Conservation (phyloP, 2,888 invertebrate genomes). For the Cataglyphis livida region DNA sequence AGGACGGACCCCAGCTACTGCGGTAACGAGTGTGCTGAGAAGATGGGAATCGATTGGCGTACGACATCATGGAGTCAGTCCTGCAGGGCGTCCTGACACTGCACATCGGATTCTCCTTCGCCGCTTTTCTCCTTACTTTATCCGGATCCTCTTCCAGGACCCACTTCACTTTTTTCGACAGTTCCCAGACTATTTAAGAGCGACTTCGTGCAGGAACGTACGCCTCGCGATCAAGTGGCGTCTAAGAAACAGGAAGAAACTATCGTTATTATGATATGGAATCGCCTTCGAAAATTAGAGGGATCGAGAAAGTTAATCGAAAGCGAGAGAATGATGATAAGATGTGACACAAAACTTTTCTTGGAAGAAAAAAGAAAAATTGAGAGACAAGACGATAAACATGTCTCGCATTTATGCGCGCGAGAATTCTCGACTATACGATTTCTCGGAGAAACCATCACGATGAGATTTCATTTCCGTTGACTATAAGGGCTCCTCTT, state of each 20-base stretch:
- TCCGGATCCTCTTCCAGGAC: conserved; percentile 46
- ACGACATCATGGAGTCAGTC: conserved; percentile 79
- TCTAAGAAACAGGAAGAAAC: conserved; percentile 57
- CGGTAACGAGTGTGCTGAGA: conserved; percentile 85
- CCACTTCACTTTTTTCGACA: conserved; percentile 47
- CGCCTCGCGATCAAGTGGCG: conserved; percentile 68
- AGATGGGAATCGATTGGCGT: conserved; percentile 84
- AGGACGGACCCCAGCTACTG: conserved; percentile 89
- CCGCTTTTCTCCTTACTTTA: conserved; percentile 23
- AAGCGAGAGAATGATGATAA: conserved; percentile 20
- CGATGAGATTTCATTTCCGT: not conserved
- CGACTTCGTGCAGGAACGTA: conserved; percentile 65
- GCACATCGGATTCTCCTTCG: conserved; percentile 60
- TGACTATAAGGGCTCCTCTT: not conserved
- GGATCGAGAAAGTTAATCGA: conserved; percentile 6
- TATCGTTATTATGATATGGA: conserved; percentile 23
- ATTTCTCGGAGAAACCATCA: conserved; percentile 7
- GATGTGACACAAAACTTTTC: not conserved
- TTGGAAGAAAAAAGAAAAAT: conserved; percentile 12
- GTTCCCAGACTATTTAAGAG: conserved; percentile 37
- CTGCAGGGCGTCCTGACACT: conserved; percentile 48
- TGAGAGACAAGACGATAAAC: conserved; percentile 14
- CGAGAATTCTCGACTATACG: not conserved
- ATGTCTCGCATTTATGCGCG: conserved; percentile 9
- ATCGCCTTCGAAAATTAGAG: conserved; percentile 11